These are phyloP conservation scores for Euphonia xanthogaster DNA, from an alignment of 2,797 vertebrate genomes.

Conservation along the genomic window DNA sequence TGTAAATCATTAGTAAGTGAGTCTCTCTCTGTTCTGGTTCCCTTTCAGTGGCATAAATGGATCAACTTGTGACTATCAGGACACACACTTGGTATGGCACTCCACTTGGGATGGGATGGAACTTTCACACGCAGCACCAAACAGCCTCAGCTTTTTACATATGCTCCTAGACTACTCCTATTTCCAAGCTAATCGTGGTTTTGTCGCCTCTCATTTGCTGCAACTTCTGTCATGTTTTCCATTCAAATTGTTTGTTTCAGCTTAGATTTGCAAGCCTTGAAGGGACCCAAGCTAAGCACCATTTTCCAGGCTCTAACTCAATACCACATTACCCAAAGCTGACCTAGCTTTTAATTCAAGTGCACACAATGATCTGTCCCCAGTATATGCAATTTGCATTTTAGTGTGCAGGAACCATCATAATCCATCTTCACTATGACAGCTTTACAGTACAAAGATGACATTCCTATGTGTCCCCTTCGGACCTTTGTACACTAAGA, in stretches of 20 bases:
- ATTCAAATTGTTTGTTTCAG: background rate
- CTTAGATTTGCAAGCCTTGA: background rate
- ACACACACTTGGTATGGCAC: background rate
- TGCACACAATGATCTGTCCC: background rate
- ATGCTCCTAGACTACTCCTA: background rate
- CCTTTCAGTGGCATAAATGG: background rate
- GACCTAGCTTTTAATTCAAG: constrained; percentile 22
- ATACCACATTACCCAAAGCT: constrained; percentile 5
- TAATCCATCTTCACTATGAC: background rate
- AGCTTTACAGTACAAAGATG: background rate
- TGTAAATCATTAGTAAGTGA: fast-evolving
- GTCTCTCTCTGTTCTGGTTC: background rate
- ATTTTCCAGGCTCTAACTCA: background rate
- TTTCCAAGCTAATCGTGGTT: background rate
- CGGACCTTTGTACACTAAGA: background rate
- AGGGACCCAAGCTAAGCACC: background rate
- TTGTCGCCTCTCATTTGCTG: background rate
- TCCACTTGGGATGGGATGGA: background rate
- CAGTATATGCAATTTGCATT: background rate
- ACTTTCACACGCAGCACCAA: background rate
- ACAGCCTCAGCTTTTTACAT: background rate
- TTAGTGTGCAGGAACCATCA: background rate
- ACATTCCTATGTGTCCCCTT: background rate
- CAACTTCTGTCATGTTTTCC: background rate
- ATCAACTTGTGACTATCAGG: background rate